Evolutionary conservation across 1,140 invertebrate genomes (phyloP).

Genomic region (Diorhabda elongata): DNA sequence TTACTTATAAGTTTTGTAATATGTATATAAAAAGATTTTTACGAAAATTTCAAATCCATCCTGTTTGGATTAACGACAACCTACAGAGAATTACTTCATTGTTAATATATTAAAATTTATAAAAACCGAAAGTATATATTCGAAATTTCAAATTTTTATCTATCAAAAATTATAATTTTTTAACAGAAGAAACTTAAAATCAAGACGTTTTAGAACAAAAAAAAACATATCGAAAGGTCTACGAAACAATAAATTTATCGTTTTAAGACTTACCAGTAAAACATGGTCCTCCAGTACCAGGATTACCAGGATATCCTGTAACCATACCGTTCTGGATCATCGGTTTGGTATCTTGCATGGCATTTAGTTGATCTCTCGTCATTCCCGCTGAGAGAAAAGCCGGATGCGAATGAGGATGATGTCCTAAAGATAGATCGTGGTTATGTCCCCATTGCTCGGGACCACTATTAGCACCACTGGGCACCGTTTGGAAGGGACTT

Average conservation of each 20-base stretch:
- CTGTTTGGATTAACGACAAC: too few species aligned
- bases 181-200: too few species aligned
- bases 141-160: too few species aligned
- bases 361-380: conserved; percentile 48
- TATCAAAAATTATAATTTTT: too few species aligned
- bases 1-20: too few species aligned
- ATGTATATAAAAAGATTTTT: too few species aligned
- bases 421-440: conserved; percentile 45
- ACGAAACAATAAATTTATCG: not conserved
- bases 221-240: not conserved
- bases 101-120: too few species aligned
- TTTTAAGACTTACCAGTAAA: conserved; percentile 56
- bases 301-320: conserved; percentile 63
- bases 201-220: too few species aligned
- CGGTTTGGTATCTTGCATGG: conserved; percentile 64
- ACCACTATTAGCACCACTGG: conserved; percentile 59
- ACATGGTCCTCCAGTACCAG: conserved; percentile 61
- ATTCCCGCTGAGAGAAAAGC: conserved; percentile 55
- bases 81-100: too few species aligned
- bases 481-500: conserved; percentile 77
- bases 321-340: conserved; percentile 69
- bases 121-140: too few species aligned
- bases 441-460: conserved; percentile 50
- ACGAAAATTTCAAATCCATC: too few species aligned
- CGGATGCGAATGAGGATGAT: conserved; percentile 54